These are phyloP conservation scores for Canis aureus DNA, from an alignment of 2,113 vertebrate genomes.

Conservation along the genomic window DNA sequence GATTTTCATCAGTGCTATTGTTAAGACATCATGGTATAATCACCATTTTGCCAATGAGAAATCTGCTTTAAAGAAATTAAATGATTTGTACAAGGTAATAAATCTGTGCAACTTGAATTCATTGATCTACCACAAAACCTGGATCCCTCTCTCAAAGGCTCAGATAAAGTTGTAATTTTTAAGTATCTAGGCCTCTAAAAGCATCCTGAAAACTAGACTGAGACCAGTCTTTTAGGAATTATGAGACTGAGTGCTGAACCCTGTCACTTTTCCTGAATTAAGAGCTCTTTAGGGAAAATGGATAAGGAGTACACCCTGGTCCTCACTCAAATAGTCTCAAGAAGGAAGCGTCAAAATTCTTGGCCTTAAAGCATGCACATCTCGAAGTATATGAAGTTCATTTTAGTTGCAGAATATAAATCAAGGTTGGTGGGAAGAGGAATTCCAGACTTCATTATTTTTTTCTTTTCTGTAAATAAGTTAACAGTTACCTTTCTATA, in stretches of 20 bases:
- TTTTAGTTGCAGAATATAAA: not conserved
- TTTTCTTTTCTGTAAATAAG: not conserved
- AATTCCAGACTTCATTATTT: not conserved
- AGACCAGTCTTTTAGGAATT: not conserved
- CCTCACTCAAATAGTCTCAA: not conserved
- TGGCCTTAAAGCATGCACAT: not conserved
- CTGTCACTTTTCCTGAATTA: not conserved
- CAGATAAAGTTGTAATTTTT: not conserved
- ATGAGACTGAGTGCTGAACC: not conserved
- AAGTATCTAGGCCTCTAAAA: not conserved
- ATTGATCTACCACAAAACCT: not conserved
- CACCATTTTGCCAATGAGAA: not conserved
- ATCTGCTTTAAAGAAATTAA: not conserved
- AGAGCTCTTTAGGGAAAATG: not conserved
- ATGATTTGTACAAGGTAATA: not conserved
- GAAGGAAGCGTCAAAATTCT: not conserved
- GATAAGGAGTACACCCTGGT: too few species aligned
- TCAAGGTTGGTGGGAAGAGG: not conserved
- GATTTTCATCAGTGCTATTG: not conserved
- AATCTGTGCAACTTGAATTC: not conserved
- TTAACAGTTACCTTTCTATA: not conserved
- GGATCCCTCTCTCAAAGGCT: not conserved
- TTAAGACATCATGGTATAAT: not conserved
- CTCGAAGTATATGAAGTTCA: not conserved
- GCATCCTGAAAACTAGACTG: not conserved